phyloP scores from a whole-genome alignment of 2,888 invertebrate genomes.

The Scaeva pyrastri region DNA sequence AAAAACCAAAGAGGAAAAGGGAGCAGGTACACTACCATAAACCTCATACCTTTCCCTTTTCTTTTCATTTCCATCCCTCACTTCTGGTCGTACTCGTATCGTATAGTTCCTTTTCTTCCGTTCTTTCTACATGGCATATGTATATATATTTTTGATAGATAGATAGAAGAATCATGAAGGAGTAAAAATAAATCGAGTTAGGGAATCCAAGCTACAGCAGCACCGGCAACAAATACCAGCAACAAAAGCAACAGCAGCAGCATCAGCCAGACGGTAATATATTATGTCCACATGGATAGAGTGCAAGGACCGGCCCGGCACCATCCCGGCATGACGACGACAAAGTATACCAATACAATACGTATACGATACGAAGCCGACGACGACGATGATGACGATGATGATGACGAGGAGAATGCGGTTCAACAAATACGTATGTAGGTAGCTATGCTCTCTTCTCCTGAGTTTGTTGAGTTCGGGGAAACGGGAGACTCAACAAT shows the following conservation, averaged over 20 bases:
- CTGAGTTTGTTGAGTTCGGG: constrained; percentile 3
- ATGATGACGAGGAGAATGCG: constrained; percentile 27
- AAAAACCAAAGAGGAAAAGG: constrained; percentile 8
- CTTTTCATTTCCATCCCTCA: background rate
- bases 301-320: constrained; percentile 68
- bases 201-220: constrained; percentile 40
- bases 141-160: constrained; percentile 62
- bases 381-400: constrained; percentile 22
- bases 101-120: constrained; percentile 43
- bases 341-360: constrained; percentile 1
- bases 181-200: constrained; percentile 67
- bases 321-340: constrained; percentile 49
- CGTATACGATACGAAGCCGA: background rate
- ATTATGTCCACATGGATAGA: constrained; percentile 65
- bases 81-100: background rate
- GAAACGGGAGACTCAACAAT: constrained; percentile 35
- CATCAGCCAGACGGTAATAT: constrained; percentile 66
- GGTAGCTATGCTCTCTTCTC: background rate
- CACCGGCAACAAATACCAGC: constrained; percentile 1
- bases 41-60: background rate
- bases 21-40: background rate
- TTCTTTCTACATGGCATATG: constrained; percentile 15
- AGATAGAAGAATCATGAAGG: constrained; percentile 57
- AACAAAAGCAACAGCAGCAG: constrained; percentile 15
- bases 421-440: constrained; percentile 7